phyloP scores from a whole-genome alignment of 2,113 vertebrate species.

The Charina bottae region DNA sequence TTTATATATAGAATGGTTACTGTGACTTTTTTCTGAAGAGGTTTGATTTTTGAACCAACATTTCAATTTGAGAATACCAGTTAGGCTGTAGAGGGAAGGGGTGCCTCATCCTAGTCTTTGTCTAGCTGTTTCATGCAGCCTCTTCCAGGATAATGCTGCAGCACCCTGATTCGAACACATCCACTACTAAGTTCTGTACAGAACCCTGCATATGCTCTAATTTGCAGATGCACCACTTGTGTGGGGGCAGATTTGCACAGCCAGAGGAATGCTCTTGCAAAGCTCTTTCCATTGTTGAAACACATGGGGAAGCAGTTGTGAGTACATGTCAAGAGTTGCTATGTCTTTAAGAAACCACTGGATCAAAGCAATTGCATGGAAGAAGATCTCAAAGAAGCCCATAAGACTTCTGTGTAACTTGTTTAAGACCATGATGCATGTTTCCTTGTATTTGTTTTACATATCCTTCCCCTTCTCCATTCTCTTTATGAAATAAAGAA shows the following conservation, averaged over 20 bases:
- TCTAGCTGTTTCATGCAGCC: neutral
- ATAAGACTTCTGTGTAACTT: constrained; percentile 3
- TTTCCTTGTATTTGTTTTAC: neutral
- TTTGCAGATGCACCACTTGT: neutral
- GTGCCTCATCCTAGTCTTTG: constrained; percentile 26
- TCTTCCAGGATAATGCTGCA: constrained; percentile 18
- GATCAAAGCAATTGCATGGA: constrained; percentile 6
- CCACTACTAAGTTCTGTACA: neutral
- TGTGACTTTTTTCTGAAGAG: constrained; percentile 76
- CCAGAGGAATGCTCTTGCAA: neutral
- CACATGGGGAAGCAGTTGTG: neutral
- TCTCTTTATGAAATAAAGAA: constrained; percentile 14
- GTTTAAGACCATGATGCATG: neutral
- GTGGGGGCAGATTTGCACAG: constrained; percentile 1
- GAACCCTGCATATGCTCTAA: neutral
- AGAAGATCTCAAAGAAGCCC: neutral
- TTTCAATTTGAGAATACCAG: constrained; percentile 42
- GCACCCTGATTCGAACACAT: neutral
- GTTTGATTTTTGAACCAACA: constrained; percentile 49
- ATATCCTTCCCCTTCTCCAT: neutral
- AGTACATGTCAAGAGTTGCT: neutral
- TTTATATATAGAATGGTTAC: constrained; percentile 84
- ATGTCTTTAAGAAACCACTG: constrained; percentile 4
- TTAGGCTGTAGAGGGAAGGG: neutral
- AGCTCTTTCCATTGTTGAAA: neutral